Evolutionary conservation across 1,140 invertebrate genomes (phyloP), one percentile per base, ranked within the genome.

Genomic region (Tribolium castaneum): DNA sequence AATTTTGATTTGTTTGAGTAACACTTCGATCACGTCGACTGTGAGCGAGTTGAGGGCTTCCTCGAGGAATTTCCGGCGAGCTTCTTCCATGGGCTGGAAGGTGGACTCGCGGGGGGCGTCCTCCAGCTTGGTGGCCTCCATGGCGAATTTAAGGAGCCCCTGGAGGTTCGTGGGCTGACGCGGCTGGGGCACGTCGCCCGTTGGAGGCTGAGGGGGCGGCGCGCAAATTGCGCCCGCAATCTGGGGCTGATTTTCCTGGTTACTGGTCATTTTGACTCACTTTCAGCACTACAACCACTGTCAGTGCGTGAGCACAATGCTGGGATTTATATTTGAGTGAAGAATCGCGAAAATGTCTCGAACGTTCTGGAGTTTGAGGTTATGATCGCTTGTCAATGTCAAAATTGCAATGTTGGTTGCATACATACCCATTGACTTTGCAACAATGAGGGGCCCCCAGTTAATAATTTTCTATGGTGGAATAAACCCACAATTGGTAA

Each of bases 31-130:
- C 0, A 94, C 88, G 84, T 93, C 90, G 0, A 93, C 88, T 1
- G 91, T 90, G 82, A 94, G 86, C 6, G 90, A 92, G 51, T 88
- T 89, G 1, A 96, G 80, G 2, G 93, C 93, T 50, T 92, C 87
- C 56, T 90, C 90, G n/a, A 96, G 84, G 84, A 94, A 95, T 79
- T 88, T 87, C 80, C 90, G 89, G 77, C 91, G 89, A 9, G 62
- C 90, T 85, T 91, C 88, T 84, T 92, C 90, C 85, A 93, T 87
- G 1, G 91, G 89, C 13, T 86, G 82, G 10, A 89, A 81, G 1
- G 84, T 79, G 6, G 88, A 87, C 49, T 86, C 82, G 10, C 86
- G 84, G 0, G 90, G 86, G 0, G 89, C 87, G 86, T 91, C 89
- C 84, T 92, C 90, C 70, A 85, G 80, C 80, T 89, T 88, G 3